Base-by-base conservation (phyloP, 2,113 vertebrate species). In the Myodes glareolus region DNA sequence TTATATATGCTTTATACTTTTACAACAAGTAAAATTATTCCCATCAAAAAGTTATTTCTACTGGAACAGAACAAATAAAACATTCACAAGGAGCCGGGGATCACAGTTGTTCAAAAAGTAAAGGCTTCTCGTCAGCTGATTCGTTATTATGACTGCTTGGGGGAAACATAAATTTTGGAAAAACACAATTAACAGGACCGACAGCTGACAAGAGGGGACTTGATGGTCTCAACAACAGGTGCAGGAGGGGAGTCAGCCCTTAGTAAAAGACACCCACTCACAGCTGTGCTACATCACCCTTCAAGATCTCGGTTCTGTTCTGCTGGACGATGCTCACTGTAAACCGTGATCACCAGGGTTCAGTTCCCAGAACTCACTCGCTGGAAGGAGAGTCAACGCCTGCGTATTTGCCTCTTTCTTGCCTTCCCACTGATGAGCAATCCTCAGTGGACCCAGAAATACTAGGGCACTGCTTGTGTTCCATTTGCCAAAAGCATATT, bases 1-100 rank as follows among this genome's bases (percentile, higher is more conserved):
- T 47, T 70, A 92, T 81, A 25, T 55, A 25, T 96, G 68, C 10
- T 91, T 94, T 94, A 42, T 73, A 81, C 13, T 73, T 96, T 96
- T 88, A 90, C 68, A 91, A 47, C n/a, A 70, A 84, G 55, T 25
- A 68, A 94, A 91, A 13, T 94, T 84, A 78, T 68, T 93, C 78
- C 39, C 80, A 85, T 84, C 17, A 33, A 82, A 94, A 93, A 70
- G 14, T 68, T 70, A 95, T 78, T 81, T 94, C 77, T 63, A 13
- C 23, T 75, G 58, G 82, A 96, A 82, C 72, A 13, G n/a, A 88
- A 29, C 14, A 88, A 88, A n/a, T 21, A 88, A 10, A 33, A 75
- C 52, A 58, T 36, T 93, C 39, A 33, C 39, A 70, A 68, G 87
- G 70, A 85, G 58, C 19, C 23, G 3, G 14, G 52, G 27, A 92